Conservation (phyloP, 2,797 vertebrate species). For the Zalophus californianus region DNA sequence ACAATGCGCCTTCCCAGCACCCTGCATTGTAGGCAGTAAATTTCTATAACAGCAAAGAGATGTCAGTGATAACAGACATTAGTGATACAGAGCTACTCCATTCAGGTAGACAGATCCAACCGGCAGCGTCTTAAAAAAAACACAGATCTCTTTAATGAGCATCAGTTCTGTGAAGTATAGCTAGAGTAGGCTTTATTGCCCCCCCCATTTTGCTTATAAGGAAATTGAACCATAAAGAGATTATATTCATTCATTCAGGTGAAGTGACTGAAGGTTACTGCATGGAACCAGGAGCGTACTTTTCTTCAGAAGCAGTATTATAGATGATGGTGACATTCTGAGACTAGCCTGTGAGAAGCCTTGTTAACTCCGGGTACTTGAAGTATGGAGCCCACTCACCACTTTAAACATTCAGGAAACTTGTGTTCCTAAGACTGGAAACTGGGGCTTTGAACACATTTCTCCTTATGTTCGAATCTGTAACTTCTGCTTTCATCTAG, state of each 20-base stretch:
- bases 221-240: neutral
- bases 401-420: slow-evolving; percentile 20
- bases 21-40: neutral
- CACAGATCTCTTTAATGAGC: neutral
- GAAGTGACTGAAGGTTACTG: slow-evolving; percentile 12
- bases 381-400: neutral
- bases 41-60: neutral
- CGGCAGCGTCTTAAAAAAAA: neutral
- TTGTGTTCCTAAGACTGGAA: slow-evolving; percentile 8
- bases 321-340: slow-evolving; percentile 27
- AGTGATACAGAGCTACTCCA: neutral
- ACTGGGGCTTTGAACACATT: neutral
- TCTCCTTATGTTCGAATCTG: neutral
- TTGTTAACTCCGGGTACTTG: neutral
- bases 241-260: neutral
- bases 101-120: neutral
- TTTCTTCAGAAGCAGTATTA: neutral
- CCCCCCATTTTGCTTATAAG: neutral
- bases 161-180: neutral
- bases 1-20: neutral
- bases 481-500: neutral
- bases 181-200: neutral
- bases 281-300: neutral
- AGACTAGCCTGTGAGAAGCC: neutral
- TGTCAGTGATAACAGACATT: neutral